Evolutionary conservation across 2,797 vertebrate genomes (phyloP).

Genomic region (Momotus momota): DNA sequence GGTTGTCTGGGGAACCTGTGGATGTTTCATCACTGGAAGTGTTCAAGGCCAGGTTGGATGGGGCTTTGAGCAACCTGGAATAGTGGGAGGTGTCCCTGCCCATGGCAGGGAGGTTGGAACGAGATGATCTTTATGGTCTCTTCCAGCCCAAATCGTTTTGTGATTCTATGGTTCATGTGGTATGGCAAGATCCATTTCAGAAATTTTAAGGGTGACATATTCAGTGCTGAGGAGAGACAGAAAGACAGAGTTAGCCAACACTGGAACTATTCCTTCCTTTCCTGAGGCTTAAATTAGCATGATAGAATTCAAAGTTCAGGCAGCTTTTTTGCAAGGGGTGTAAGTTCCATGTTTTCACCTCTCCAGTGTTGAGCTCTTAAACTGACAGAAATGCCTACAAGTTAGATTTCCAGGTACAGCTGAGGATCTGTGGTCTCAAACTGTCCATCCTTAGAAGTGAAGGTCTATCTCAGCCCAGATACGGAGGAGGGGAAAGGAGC

Average conservation of each 20-base stretch:
- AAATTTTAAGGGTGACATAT: neutral
- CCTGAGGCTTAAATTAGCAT: neutral
- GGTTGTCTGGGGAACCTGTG: neutral
- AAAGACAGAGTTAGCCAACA: neutral
- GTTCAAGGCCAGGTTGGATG: neutral
- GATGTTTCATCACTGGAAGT: neutral
- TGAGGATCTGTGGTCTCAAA: fast-evolving
- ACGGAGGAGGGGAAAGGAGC: neutral
- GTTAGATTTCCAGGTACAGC: neutral
- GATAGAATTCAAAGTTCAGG: neutral
- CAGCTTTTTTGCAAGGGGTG: neutral
- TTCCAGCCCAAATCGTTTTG: neutral
- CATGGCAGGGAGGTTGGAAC: neutral
- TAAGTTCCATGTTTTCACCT: neutral
- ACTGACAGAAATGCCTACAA: neutral
- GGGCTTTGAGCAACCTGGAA: neutral
- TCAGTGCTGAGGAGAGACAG: neutral
- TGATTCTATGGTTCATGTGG: neutral
- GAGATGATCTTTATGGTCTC: neutral
- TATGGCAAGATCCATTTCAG: neutral
- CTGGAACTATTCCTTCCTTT: neutral
- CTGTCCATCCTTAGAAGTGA: neutral
- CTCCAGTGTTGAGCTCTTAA: neutral
- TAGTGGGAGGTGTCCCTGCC: neutral
- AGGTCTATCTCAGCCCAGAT: neutral